Conservation (phyloP, 2,797 vertebrate genomes). For the Manis pentadactyla region DNA sequence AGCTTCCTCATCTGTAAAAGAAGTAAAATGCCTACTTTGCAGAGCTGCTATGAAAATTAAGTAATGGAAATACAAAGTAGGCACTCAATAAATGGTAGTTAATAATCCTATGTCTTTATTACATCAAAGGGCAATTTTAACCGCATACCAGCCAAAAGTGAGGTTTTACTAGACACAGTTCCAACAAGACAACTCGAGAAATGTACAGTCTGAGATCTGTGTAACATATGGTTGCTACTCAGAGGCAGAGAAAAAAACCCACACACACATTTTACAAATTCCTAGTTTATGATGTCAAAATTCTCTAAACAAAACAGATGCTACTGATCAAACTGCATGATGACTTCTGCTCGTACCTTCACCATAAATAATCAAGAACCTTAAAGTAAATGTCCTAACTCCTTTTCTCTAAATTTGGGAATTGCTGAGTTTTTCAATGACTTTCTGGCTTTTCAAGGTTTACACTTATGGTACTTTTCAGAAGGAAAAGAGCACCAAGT, state of each 20-base stretch:
- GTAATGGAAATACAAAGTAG: background rate
- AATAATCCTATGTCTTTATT: background rate
- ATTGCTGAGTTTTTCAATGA: background rate
- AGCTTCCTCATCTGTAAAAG: background rate
- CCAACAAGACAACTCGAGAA: background rate
- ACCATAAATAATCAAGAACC: background rate
- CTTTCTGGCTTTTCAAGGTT: background rate
- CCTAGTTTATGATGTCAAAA: constrained; percentile 53
- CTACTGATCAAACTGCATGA: background rate
- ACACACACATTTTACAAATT: constrained; percentile 12
- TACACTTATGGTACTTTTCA: background rate
- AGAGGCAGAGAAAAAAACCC: background rate
- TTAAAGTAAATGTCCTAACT: background rate
- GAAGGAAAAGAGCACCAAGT: constrained; percentile 3
- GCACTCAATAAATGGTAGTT: background rate
- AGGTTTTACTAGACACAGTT: background rate
- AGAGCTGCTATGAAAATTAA: constrained; percentile 27
- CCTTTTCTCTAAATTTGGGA: constrained; percentile 13
- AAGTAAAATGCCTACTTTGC: background rate
- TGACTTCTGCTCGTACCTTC: constrained; percentile 5
- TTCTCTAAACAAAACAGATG: constrained; percentile 58
- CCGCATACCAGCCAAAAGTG: background rate
- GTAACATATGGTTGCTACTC: background rate
- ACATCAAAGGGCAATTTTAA: constrained; percentile 5
- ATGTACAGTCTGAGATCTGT: background rate